phyloP scores from a whole-genome alignment of 2,888 invertebrate species.

The Tenthredo amoena region DNA sequence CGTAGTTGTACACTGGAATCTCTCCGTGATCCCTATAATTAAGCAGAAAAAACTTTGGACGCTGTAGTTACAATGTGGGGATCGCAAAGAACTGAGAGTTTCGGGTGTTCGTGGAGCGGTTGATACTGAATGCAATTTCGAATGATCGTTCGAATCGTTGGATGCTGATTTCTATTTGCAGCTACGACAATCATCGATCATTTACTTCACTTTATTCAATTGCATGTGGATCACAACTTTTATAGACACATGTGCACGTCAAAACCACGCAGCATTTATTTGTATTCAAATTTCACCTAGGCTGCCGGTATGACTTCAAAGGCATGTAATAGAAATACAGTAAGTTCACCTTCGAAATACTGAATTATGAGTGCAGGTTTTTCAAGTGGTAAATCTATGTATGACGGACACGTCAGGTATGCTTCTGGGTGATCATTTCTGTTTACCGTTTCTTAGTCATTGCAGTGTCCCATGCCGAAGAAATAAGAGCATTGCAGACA shows the following conservation, averaged over 20 bases:
- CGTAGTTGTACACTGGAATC: conserved; percentile 57
- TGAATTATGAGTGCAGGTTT: background rate
- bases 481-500: conserved; percentile 75
- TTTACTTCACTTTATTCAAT: background rate
- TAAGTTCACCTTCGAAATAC: background rate
- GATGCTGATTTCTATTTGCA: background rate
- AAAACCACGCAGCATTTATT: background rate
- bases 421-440: no score
- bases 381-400: background rate
- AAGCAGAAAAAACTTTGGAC: background rate
- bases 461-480: conserved; percentile 79
- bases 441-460: conserved; percentile 42
- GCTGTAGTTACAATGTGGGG: background rate
- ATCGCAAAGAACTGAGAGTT: background rate
- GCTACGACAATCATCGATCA: background rate
- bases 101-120: no score
- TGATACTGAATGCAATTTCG: no score
- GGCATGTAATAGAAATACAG: background rate
- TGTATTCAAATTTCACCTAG: conserved; percentile 55
- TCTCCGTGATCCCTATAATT: conserved; percentile 50
- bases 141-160: no score
- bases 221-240: background rate
- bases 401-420: background rate
- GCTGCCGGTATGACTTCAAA: background rate
- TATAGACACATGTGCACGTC: background rate